Base-by-base conservation (phyloP, 2,113 vertebrate species). In the Amphiprion percula region DNA sequence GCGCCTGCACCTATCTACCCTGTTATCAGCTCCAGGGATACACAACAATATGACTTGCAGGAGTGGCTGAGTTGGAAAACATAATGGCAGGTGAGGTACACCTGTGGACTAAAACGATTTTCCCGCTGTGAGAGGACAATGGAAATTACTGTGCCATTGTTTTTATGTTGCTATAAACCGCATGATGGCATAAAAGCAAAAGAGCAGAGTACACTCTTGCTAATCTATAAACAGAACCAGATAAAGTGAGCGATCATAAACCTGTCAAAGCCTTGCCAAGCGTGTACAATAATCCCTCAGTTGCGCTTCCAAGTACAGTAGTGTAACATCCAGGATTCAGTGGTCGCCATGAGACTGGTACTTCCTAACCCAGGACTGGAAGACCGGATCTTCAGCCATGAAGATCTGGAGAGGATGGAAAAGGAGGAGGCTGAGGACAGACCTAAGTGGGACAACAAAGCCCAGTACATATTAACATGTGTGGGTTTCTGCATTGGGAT, bases 361-460 rank as follows among this genome's bases (percentile, higher is more conserved):
- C 74, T 98, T 17, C 95, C 97, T 67, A 98, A 98, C 86, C 95
- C 93, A 0, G 95, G 94, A 49, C 86, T 98, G 91, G 96, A 97
- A 4, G 79, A 85, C 37, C 92, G 97, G 73, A 96, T 97, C 88
- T 95, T 88, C 17, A 94, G 94, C 19, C 91, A 95, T 69, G 82
- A 79, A 0, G 86, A 96, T 8, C 94, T 98, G 77, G 96, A 97
- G n/a, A 75, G 60, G 73, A 66, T 96, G 46, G 97, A 97, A 68
- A 62, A 88, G 67, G 88, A 95, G 84, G 96, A 95, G 68, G 91
- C 89, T 24, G 80, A 74, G n/a, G 93, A 96, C 21, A 94, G 96
- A 88, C 97, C 97, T 10, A 94, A 96, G 90, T 98, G 97, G 97
- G 97, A 98, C 88, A 98, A 97, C 93, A 98, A 98, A 85, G 83